phyloP scores from a whole-genome alignment of 2,888 invertebrate genomes.

The Drosophila greeni region DNA sequence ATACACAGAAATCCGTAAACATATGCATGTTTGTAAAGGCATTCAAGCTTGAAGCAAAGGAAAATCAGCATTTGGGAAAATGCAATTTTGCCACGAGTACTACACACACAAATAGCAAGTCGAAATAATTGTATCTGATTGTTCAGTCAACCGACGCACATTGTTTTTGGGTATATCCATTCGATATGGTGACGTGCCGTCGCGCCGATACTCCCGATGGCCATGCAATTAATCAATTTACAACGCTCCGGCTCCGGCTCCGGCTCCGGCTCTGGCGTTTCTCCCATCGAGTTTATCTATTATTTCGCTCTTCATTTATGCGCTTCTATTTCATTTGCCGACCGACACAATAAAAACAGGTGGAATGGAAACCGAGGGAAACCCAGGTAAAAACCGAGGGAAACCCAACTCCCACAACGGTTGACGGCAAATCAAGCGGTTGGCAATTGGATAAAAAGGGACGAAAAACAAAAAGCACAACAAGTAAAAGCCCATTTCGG shows the following conservation, averaged over 20 bases:
- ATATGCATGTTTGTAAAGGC: background rate
- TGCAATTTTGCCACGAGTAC: background rate
- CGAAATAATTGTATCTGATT: slow-evolving; percentile 1
- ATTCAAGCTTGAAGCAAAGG: background rate
- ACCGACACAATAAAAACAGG: slow-evolving; percentile 25
- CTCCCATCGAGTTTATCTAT: slow-evolving; percentile 11
- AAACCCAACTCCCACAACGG: slow-evolving; percentile 1
- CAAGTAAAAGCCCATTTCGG: slow-evolving; percentile 12
- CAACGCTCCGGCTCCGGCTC: slow-evolving; percentile 4
- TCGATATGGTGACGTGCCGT: background rate
- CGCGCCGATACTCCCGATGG: background rate
- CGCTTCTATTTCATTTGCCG: slow-evolving; percentile 27
- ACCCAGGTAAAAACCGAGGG: background rate
- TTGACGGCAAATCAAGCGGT: slow-evolving; percentile 42
- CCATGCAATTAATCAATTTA: slow-evolving; percentile 22
- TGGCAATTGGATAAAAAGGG: slow-evolving; percentile 31
- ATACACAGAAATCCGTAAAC: background rate
- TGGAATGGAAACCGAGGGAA: background rate
- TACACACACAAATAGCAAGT: background rate
- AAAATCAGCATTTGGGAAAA: background rate
- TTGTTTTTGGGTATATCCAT: slow-evolving; percentile 4
- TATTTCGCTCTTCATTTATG: slow-evolving; percentile 21
- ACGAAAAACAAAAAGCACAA: slow-evolving; percentile 7
- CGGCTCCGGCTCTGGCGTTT: background rate
- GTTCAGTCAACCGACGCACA: slow-evolving; percentile 6